Base-by-base conservation (phyloP, 2,888 invertebrate genomes). In the Ramazzottius varieornatus region DNA sequence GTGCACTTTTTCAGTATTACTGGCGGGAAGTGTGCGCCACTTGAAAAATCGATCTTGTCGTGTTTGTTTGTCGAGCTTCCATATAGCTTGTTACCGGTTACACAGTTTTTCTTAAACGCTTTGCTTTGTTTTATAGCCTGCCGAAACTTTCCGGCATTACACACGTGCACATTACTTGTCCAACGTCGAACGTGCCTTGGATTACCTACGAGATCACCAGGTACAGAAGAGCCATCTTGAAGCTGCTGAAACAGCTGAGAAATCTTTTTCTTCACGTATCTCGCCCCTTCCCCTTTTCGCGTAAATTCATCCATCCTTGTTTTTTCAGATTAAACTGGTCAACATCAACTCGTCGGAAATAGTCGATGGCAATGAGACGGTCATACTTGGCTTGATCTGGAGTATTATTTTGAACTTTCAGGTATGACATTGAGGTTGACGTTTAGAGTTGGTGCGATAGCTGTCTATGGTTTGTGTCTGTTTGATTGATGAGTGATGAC, bases 331-430 rank as follows among this genome's bases (percentile, higher is more conserved):
- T 75, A 94, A 94, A 81, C 81, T 94, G 75, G 94, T 94, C 69
- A 94, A 94, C 80, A 94, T 94, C 75, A 93, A 94, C 78, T 86
- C 93, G 32, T 86, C 91, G 63, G 94, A 94, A 79, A 82, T 94
- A 75, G 93, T 93, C 69, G 93, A 94, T 79, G 94, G 94, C 72
- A 83, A 92, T 79, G 91, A 93, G 66, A 86, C 93, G 68, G 93
- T 94, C 73, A 92, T 94, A 67, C 82, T 94, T 71, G 94, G 94
- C 69, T 84, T 94, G 66, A 89, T 94, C 73, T 94, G 94, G 94
- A 94, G 92, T 73, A 92, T 94, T 76, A 94, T 94, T 76, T 82
- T 94, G 68, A 92, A 93, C 80, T 94, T 94, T 86, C 93, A 94
- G 86, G 94, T 93, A 82, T 40, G 40, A 13, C 40, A 13, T 20